Evolutionary conservation across 2,113 vertebrate genomes (phyloP), one percentile per base, ranked within the genome.

Genomic region (Ramphastos sulfuratus): DNA sequence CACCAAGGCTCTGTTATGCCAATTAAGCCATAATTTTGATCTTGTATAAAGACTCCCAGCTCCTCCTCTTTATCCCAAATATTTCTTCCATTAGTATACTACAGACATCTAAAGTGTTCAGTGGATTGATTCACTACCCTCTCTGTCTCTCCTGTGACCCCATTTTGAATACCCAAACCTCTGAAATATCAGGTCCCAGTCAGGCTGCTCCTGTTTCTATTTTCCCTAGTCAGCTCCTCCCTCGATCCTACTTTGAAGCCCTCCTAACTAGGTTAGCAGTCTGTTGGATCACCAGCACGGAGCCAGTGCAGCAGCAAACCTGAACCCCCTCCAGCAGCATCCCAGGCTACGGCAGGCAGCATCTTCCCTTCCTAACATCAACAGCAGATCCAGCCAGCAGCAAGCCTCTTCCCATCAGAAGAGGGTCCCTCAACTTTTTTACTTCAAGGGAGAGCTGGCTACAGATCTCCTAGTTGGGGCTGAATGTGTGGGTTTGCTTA

Each of bases 11-110:
- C 84, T 71, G 79, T 80, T 94, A 96, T 1, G 10, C 60, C 93
- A 93, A 91, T 95, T 93, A 95, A 95, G 82, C 85, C 7, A 74
- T 90, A 92, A 94, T 96, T 95, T 94, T 91, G 64, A 91, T 93
- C 82, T 81, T 85, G 46, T 89, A 87, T 85, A 85, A 90, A 93
- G 80, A 83, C 85, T 92, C 91, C 21, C 65, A 93, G 64, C 90
- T 94, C 90, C 14, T 3, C 90, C 87, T 94, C 72, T 77, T 94
- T 94, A 95, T 90, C 42, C 93, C 64, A 85, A 94, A 85, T 83
- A 90, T 80, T 93, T 83, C 52, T 91, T 93, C 52, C n/a, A 15
- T 67, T 73, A 80, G 31, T 82, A 90, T 28, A 94, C 87, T 35
- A 94, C 87, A 90, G 90, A 90, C 82, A 74, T 77, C 87, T 90